Evolutionary conservation across 2,113 vertebrate species (phyloP).

Genomic region (Semnopithecus entellus): DNA sequence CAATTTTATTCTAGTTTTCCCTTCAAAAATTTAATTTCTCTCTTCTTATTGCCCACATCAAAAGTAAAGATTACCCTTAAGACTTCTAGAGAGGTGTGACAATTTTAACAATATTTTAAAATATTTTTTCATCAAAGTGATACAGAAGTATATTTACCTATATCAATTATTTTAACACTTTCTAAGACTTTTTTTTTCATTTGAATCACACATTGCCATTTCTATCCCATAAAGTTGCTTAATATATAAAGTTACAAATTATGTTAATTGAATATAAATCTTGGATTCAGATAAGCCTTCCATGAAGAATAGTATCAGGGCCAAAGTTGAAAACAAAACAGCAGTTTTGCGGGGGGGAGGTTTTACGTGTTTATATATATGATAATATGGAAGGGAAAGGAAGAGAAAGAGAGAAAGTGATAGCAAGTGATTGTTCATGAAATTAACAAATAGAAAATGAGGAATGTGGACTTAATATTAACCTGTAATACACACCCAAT

Average conservation of each 20-base stretch:
- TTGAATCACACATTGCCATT: background rate
- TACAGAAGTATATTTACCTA: background rate
- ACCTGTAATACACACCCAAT: background rate
- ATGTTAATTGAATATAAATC: background rate
- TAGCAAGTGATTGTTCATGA: background rate
- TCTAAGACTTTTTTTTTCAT: background rate
- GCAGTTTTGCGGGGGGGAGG: background rate
- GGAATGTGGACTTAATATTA: background rate
- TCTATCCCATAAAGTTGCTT: background rate
- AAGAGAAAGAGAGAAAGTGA: background rate
- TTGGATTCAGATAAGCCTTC: background rate
- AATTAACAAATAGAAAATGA: background rate
- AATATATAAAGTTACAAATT: conserved; percentile 16
- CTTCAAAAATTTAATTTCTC: conserved; percentile 27
- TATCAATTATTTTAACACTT: conserved; percentile 27
- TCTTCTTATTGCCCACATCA: background rate
- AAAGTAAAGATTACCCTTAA: background rate
- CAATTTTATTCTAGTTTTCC: conserved; percentile 38
- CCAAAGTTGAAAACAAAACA: conserved; percentile 5
- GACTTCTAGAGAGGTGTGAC: conserved; percentile 20
- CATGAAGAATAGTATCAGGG: background rate
- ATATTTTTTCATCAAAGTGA: conserved; percentile 24
- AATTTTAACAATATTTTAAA: background rate
- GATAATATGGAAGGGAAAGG: background rate
- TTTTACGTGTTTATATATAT: background rate